Conservation (phyloP, 30 jellyfish, hydroid and myxozoan species). For the Clytia hemisphaerica region DNA sequence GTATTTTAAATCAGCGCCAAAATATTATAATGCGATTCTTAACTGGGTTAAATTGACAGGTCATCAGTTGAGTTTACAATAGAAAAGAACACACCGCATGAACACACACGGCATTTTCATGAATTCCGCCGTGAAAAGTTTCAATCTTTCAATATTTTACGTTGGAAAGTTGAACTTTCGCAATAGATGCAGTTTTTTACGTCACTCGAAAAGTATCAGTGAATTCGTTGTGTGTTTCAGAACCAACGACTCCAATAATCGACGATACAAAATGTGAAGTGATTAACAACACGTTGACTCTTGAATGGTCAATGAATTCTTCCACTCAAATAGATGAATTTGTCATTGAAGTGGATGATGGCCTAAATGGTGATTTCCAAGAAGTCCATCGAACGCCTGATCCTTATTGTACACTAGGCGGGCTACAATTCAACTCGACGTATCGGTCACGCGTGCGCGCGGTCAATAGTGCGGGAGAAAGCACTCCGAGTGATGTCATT, state of each 20-base stretch:
- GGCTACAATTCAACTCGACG: slow-evolving; percentile 78
- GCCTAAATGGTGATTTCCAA: slow-evolving; percentile 69
- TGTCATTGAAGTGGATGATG: slow-evolving; percentile 79
- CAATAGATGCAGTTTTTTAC: too few species aligned
- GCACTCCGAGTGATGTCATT: slow-evolving; percentile 70
- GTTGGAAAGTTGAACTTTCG: too few species aligned
- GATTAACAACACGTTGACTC: slow-evolving; percentile 53
- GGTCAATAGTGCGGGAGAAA: slow-evolving; percentile 60
- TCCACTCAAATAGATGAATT: slow-evolving; percentile 51
- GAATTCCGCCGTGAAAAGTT: too few species aligned
- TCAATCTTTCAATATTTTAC: too few species aligned
- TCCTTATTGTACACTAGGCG: slow-evolving; percentile 65
- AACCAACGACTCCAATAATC: slow-evolving; percentile 75
- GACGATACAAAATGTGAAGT: slow-evolving; percentile 73
- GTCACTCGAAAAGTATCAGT: too few species aligned
- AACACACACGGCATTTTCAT: too few species aligned
- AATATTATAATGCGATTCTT: too few species aligned
- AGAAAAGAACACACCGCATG: too few species aligned
- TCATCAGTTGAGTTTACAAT: too few species aligned
- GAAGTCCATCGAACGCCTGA: slow-evolving; percentile 76
- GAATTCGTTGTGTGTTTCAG: too few species aligned
- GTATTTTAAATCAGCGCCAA: too few species aligned
- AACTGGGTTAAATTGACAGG: too few species aligned
- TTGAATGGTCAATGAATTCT: slow-evolving; percentile 50
- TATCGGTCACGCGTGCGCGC: slow-evolving; percentile 77